phyloP scores from a whole-genome alignment of 2,888 invertebrate species.

The Aspidiotus destructor region DNA sequence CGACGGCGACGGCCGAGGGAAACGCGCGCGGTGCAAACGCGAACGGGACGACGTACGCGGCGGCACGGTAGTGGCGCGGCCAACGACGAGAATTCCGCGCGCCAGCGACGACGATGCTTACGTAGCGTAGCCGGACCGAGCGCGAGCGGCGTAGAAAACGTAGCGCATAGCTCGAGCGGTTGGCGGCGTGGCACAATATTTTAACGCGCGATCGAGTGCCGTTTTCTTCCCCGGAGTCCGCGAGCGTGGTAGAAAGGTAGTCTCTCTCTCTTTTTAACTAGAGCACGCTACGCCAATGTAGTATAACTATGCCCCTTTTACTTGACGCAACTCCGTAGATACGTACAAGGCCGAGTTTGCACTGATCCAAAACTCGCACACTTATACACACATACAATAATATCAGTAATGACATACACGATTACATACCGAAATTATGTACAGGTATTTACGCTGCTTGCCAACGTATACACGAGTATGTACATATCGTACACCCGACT shows the following conservation, averaged over 20 bases:
- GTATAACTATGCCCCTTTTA: background rate
- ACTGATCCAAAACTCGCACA: conserved; percentile 1
- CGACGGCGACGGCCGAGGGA: background rate
- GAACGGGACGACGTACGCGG: conserved; percentile 8
- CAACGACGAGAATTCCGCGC: background rate
- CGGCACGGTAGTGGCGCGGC: background rate
- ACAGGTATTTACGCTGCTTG: background rate
- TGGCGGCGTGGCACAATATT: too few relatives aligned
- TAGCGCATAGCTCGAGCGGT: background rate
- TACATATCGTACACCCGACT: background rate
- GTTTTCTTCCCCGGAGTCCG: too few relatives aligned
- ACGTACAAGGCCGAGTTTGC: background rate
- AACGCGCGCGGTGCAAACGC: conserved; percentile 12
- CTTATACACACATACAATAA: background rate
- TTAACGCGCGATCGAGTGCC: too few relatives aligned
- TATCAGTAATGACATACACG: background rate
- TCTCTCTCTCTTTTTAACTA: background rate
- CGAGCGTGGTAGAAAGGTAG: too few relatives aligned
- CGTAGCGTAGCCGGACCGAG: background rate
- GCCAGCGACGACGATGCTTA: too few relatives aligned
- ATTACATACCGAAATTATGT: background rate
- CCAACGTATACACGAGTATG: background rate
- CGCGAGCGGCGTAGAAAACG: background rate
- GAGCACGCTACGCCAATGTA: conserved; percentile 1
- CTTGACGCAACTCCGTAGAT: background rate